Evolutionary conservation across 2,797 vertebrate species (phyloP), one percentile per base, ranked within the genome.

Genomic region (Allobates femoralis): DNA sequence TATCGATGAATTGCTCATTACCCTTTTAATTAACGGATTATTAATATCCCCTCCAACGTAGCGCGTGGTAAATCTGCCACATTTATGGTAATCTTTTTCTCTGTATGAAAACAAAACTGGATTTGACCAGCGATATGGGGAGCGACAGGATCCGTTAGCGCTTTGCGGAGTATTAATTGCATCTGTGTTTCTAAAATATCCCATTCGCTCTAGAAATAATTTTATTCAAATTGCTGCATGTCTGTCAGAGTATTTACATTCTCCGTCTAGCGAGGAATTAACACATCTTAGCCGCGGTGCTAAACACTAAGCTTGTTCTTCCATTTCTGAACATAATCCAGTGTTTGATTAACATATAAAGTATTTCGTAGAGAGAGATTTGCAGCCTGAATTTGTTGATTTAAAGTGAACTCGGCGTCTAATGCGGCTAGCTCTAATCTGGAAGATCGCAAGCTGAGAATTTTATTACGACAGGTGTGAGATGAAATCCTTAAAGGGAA

Each of bases 21-120:
- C 82, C 82, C 84, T 76, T 86, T 84, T 89, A 90, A 69, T 89
- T 89, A 73, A 3, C 83, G 88, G 87, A 88, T 89, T 89, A 88
- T 80, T 88, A 75, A 76, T 90, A 90, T 89, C 78, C 85, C 89
- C 87, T 58, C 3, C 23, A 58, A 79, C 30, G 11, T 55, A 86
- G 83, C 60, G 32, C 76, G 32, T 84, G 88, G 83, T 92, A 91
- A 91, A 86, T 26, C 66, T 60, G 11, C 83, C 18, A 18, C 69
- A 34, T 80, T 78, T 85, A 55, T 0, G 28, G 80, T 88, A 78
- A 86, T 88, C 71, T 80, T 83, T 83, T 73, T 88, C 60, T 77
- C 23, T 85, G 28, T 82, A 88, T 75, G 26, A 55, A 34, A 11
- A 66, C 67, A 79, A 62, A n/a, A 51, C 11, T 18, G 26, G n/a